Conservation (phyloP, 1,140 invertebrate genomes). For the Eubasilissa regina region DNA sequence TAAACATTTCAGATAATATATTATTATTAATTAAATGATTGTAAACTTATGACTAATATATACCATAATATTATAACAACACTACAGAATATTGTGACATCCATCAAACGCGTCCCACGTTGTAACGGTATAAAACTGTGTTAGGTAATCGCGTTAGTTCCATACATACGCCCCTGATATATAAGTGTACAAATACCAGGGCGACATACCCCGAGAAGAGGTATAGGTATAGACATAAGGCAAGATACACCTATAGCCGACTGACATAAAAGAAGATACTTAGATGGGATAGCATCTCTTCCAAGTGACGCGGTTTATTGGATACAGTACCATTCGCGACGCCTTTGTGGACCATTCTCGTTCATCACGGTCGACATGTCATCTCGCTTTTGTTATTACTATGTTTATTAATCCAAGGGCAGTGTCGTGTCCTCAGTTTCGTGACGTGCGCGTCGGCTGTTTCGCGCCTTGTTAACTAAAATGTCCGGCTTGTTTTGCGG, state of each 20-base stretch:
- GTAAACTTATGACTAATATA: too few species aligned
- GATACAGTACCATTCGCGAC: conserved; percentile 56
- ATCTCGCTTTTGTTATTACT: conserved; percentile 17
- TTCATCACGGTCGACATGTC: conserved; percentile 21
- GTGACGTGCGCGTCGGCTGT: neutral
- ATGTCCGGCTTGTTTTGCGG: neutral
- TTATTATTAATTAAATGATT: too few species aligned
- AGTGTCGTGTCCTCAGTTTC: conserved; percentile 2
- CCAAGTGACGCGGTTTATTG: conserved; percentile 60
- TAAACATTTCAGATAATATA: too few species aligned
- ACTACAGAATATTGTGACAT: too few species aligned
- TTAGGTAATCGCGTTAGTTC: conserved; percentile 59
- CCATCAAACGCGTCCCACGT: conserved; percentile 4
- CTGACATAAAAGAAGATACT: conserved; percentile 61
- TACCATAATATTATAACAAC: too few species aligned
- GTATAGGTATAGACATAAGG: conserved; percentile 53
- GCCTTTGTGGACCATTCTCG: conserved; percentile 48
- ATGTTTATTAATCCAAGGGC: conserved; percentile 9
- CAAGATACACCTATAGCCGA: conserved; percentile 55
- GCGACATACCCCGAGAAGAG: conserved; percentile 42
- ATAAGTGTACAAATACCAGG: conserved; percentile 46
- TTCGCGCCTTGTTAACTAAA: conserved; percentile 15
- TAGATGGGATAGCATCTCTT: conserved; percentile 58
- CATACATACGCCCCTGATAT: conserved; percentile 49
- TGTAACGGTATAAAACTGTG: conserved; percentile 35